Conservation (phyloP, 2,113 vertebrate genomes). For the Saccopteryx leptura region DNA sequence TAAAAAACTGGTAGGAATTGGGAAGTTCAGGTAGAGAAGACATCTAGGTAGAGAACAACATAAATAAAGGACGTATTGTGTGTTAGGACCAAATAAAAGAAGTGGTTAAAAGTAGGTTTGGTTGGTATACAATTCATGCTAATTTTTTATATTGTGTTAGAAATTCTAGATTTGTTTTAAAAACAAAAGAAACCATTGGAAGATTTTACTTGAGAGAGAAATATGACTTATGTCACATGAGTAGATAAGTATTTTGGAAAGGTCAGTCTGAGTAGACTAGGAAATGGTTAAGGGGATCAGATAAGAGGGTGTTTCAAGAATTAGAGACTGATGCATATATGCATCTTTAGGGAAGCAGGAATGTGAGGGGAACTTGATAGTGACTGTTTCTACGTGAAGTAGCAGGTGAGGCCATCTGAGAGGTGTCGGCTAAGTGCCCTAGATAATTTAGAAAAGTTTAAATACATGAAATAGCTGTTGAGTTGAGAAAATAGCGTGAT, state of each 20-base stretch:
- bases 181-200: not conserved
- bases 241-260: not conserved
- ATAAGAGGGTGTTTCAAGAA: not conserved
- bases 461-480: not conserved
- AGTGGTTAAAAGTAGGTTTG: not conserved
- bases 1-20: not conserved
- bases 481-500: not conserved
- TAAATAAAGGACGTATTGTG: too few relatives aligned
- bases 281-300: too few relatives aligned
- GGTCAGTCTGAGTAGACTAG: not conserved
- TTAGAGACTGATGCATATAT: not conserved
- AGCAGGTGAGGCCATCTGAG: not conserved
- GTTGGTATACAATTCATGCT: not conserved
- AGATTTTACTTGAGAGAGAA: not conserved
- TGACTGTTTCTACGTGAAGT: not conserved
- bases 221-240: not conserved
- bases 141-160: not conserved
- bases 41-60: too few relatives aligned
- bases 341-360: not conserved
- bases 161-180: not conserved
- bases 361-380: not conserved
- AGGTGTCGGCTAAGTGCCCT: fast-evolving
- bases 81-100: not conserved
- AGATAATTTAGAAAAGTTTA: not conserved
- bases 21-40: not conserved